Evolutionary conservation across 92 coral and sea anemone species (phyloP).

Genomic region (Heteractis magnifica): DNA sequence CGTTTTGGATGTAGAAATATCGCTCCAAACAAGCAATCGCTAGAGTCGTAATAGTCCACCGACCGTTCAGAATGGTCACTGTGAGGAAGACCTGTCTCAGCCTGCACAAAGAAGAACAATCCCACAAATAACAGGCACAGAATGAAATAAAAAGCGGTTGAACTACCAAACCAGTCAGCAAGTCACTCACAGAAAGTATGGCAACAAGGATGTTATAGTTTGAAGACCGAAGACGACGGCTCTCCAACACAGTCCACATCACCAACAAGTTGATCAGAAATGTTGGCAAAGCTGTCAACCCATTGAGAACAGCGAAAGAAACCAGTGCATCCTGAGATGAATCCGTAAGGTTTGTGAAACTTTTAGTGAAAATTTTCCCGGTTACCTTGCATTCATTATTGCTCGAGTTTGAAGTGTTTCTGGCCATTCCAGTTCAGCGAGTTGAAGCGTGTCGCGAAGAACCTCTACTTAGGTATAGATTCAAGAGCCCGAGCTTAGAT

Average conservation of each 20-base stretch:
- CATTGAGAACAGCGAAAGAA: constrained; percentile 4
- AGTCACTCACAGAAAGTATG: constrained; percentile 10
- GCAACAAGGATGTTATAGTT: constrained; percentile 24
- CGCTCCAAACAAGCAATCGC: constrained; percentile 3
- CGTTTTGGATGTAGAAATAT: constrained; percentile 4
- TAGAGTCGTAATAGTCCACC: not conserved
- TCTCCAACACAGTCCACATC: constrained; percentile 11
- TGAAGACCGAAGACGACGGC: constrained; percentile 7
- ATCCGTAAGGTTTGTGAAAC: too few relatives aligned
- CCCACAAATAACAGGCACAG: not conserved
- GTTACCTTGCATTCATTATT: too few relatives aligned
- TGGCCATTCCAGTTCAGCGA: too few relatives aligned
- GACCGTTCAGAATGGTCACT: not conserved
- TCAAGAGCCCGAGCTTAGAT: too few relatives aligned
- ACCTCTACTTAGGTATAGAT: too few relatives aligned
- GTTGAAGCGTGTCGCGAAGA: too few relatives aligned
- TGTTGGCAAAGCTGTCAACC: constrained; percentile 8
- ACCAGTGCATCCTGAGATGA: not conserved
- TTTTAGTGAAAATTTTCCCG: too few relatives aligned
- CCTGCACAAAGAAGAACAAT: not conserved
- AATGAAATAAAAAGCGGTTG: constrained; percentile 9
- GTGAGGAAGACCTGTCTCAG: not conserved
- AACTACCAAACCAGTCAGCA: constrained; percentile 3
- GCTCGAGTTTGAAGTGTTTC: too few relatives aligned
- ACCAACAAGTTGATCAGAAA: constrained; percentile 5